Conservation (phyloP, 2,888 invertebrate species). For the Agonopterix arenella region DNA sequence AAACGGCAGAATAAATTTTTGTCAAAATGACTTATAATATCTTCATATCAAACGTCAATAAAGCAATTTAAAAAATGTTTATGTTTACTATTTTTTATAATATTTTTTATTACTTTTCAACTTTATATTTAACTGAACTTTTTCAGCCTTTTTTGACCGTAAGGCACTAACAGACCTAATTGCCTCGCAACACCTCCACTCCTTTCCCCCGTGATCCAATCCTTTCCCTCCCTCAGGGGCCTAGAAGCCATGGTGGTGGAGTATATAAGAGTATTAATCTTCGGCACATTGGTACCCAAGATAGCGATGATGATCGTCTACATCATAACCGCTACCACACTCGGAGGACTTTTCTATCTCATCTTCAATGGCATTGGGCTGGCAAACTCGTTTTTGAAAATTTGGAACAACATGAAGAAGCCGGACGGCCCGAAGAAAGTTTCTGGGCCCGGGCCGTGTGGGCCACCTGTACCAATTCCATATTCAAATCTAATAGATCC, state of each 20-base stretch:
- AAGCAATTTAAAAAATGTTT: too few species aligned
- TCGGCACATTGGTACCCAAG: constrained; percentile 84
- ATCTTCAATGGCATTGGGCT: constrained; percentile 89
- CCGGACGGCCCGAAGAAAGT: constrained; percentile 13
- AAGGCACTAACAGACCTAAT: too few species aligned
- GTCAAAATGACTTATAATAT: too few species aligned
- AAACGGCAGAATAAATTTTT: too few species aligned
- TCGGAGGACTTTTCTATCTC: constrained; percentile 87
- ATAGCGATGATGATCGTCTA: constrained; percentile 79
- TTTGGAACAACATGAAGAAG: constrained; percentile 78
- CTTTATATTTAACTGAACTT: too few species aligned
- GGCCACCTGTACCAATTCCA: neutral
- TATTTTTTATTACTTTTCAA: too few species aligned
- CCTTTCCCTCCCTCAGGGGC: constrained; percentile 78
- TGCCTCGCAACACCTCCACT: too few species aligned
- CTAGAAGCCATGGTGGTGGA: constrained; percentile 87
- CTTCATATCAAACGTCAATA: too few species aligned
- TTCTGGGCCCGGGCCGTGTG: too few species aligned
- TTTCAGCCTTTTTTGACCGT: too few species aligned
- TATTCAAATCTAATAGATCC: neutral
- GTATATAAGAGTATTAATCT: constrained; percentile 83
- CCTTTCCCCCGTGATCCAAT: too few species aligned
- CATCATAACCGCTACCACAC: constrained; percentile 77
- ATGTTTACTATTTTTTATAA: too few species aligned
- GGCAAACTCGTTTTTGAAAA: constrained; percentile 79